Conservation (phyloP, 2,888 invertebrate species). For the Drosophila recens region DNA sequence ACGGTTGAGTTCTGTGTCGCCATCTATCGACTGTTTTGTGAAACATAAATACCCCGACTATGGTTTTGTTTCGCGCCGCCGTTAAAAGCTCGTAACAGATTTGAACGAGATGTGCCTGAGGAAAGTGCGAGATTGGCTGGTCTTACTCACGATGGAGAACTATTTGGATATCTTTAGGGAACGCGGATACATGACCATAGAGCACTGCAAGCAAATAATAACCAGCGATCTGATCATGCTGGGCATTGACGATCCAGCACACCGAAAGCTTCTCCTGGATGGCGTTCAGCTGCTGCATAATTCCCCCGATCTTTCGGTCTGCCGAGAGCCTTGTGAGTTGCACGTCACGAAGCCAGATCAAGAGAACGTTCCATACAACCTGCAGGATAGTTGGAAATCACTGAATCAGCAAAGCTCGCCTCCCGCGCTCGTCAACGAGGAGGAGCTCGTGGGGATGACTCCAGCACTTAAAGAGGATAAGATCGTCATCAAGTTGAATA, state of each 20-base stretch:
- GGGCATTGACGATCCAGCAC: constrained; percentile 43
- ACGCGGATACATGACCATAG: constrained; percentile 45
- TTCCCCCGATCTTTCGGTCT: constrained; percentile 15
- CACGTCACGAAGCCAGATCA: constrained; percentile 1
- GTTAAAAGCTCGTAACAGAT: not conserved
- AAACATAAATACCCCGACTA: no score
- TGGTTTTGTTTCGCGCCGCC: constrained; percentile 27
- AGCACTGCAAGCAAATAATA: constrained; percentile 41
- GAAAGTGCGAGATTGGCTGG: constrained; percentile 62
- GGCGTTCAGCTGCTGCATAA: constrained; percentile 53
- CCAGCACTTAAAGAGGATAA: not conserved
- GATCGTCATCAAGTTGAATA: not conserved
- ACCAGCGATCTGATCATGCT: constrained; percentile 44
- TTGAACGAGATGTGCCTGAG: constrained; percentile 42
- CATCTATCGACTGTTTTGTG: no score
- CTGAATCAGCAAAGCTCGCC: not conserved
- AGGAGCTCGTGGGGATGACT: not conserved
- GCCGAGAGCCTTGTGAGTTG: constrained; percentile 36
- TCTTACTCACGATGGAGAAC: constrained; percentile 59
- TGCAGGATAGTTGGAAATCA: not conserved
- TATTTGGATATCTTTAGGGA: constrained; percentile 39
- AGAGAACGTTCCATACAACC: not conserved
- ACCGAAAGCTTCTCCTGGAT: constrained; percentile 44
- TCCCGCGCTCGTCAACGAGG: not conserved
- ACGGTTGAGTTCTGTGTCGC: no score